These are phyloP conservation scores for Melanerpes formicivorus DNA, from an alignment of 2,113 vertebrate species.

Conservation along the genomic window DNA sequence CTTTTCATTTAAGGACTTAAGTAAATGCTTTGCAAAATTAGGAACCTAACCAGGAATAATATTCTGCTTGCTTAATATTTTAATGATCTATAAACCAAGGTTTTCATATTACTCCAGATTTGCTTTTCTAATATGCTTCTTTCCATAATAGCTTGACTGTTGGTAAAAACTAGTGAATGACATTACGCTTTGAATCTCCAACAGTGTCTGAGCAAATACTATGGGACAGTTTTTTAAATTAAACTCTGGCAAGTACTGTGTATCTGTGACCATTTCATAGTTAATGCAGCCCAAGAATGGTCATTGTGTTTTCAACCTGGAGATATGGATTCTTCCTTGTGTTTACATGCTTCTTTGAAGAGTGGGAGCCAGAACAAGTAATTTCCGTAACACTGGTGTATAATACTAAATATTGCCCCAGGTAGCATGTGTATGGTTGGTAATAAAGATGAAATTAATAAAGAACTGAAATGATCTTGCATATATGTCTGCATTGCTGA, in stretches of 20 bases:
- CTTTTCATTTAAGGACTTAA: neutral
- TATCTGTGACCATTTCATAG: neutral
- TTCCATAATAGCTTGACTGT: neutral
- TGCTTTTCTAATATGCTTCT: neutral
- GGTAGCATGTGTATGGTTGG: neutral
- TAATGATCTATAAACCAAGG: neutral
- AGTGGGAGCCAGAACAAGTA: neutral
- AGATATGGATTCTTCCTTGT: neutral
- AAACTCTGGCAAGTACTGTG: neutral
- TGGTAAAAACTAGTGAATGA: neutral
- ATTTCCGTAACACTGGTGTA: neutral
- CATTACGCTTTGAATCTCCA: neutral
- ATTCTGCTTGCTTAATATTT: neutral
- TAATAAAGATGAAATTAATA: conserved; percentile 15
- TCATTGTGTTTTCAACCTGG: neutral
- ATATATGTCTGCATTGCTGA: neutral
- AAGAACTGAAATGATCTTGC: neutral
- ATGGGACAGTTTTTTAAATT: neutral
- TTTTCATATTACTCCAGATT: neutral
- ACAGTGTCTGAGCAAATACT: neutral
- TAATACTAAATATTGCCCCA: conserved; percentile 7
- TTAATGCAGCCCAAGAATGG: neutral
- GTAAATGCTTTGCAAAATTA: neutral
- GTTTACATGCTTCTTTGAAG: neutral
- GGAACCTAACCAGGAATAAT: neutral